Conservation (phyloP, 2,113 vertebrate genomes). For the Toxostoma redivivum region DNA sequence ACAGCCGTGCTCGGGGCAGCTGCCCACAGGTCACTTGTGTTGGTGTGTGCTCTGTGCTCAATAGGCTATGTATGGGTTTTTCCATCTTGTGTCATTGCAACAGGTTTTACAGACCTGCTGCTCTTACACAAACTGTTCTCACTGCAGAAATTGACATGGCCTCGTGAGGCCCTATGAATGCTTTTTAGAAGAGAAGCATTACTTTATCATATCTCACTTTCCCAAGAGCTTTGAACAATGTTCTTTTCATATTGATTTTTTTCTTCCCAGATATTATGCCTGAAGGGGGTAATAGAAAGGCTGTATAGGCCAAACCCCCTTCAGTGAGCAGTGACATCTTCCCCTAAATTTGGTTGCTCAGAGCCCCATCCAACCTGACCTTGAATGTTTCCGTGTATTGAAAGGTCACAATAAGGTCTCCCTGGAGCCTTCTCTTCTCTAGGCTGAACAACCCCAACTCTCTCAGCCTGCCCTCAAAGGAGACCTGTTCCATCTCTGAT, state of each 20-base stretch:
- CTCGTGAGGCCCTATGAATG: background rate
- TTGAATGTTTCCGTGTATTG: background rate
- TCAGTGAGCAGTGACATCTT: background rate
- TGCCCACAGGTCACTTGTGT: background rate
- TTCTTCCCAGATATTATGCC: background rate
- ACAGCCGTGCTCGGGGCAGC: accelerated
- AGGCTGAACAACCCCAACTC: background rate
- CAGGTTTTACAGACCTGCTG: background rate
- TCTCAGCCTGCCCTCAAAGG: background rate
- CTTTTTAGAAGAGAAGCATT: background rate
- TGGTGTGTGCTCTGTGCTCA: conserved; percentile 5
- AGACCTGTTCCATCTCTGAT: background rate
- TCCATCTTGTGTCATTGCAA: background rate
- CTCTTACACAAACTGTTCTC: background rate
- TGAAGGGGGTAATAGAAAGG: background rate
- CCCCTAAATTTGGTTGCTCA: background rate
- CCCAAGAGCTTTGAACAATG: background rate
- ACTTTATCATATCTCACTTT: background rate
- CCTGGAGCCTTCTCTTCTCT: background rate
- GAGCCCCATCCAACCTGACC: background rate
- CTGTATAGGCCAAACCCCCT: background rate
- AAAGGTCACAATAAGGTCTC: background rate
- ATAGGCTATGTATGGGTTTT: background rate
- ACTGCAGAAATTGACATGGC: background rate
- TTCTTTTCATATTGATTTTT: background rate